Base-by-base conservation (phyloP, 2,113 vertebrate genomes). In the Pholis gunnellus region DNA sequence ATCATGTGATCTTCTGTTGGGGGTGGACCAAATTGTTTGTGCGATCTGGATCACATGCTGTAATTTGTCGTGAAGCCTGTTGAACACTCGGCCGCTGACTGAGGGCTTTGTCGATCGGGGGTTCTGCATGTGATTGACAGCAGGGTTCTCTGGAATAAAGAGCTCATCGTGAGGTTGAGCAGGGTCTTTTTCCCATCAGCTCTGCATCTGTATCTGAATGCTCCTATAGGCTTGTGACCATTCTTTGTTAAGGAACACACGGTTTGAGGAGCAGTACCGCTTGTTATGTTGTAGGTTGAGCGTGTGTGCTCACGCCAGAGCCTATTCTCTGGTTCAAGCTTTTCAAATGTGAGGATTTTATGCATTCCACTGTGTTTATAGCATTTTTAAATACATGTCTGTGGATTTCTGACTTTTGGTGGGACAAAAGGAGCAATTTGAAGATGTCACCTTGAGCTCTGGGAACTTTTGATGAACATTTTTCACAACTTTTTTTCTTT, bases 61-160 rank as follows among this genome's bases (percentile, higher is more conserved):
- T 79, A 85, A 92, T 91, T 90, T 87, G 81, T 84, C 52, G 18
- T 46, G 73, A 83, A 75, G 74, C 65, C 78, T 64, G 78, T 48
- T 70, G 61, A 81, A 68, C 78, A 54, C 36, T 74, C 2, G 22
- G 68, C 61, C 66, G 77, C 79, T 73, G 75, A 42, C 1, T 2
- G 8, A 73, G 8, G 67, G 63, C 15, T 75, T 61, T 72, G 10
- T 75, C 15, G 13, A 22, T 20, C 20, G 10, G 15, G n/a, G 20
- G 27, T 40, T 68, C 63, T 25, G 22, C 10, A 31, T 31, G 48
- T 44, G 73, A 81, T 78, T 86, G 69, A 57, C 76, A 81, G 78
- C 17, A 63, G 27, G 17, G 38, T 6, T 79, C 63, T 68, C 22
- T 48, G 6, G 10, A 48, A 56, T 5, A 31, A 61, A 73, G 34